A percentile compares a stretch with the other conserved stretches of the same genome.
These are phyloP conservation scores for Eupleurogrammus muticus DNA, from an alignment of 2,797 vertebrate genomes.

Conservation along the genomic window DNA sequence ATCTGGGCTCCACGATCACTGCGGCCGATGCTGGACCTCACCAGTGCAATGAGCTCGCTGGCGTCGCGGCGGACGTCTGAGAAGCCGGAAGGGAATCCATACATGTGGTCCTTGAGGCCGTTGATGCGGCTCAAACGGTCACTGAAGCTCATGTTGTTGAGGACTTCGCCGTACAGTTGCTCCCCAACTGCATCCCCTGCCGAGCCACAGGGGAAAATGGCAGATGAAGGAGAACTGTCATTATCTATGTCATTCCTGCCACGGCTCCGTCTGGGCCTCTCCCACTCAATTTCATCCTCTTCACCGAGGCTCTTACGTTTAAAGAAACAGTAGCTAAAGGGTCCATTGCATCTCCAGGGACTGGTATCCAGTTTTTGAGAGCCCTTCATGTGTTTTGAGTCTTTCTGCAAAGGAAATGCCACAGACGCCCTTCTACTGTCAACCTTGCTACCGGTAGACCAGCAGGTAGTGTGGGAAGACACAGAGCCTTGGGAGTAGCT, in stretches of 20 bases:
- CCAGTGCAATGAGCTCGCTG: slow-evolving; percentile 94
- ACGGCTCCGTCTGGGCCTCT: slow-evolving; percentile 78
- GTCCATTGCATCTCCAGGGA: slow-evolving; percentile 92
- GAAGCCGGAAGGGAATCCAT: slow-evolving; percentile 91
- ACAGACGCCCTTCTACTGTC: slow-evolving; percentile 83
- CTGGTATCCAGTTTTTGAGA: slow-evolving; percentile 89
- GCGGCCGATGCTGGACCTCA: slow-evolving; percentile 90
- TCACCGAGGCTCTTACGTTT: slow-evolving; percentile 86
- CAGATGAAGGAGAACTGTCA: slow-evolving; percentile 51
- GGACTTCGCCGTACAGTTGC: slow-evolving; percentile 83
- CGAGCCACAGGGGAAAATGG: slow-evolving; percentile 61
- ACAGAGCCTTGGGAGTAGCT: slow-evolving; percentile 93
- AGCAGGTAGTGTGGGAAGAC: slow-evolving; percentile 82
- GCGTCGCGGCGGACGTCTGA: slow-evolving; percentile 92
- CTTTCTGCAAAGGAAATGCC: slow-evolving; percentile 86
- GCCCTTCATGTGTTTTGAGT: slow-evolving; percentile 87
- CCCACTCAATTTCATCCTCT: slow-evolving; percentile 89
- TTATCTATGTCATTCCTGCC: slow-evolving; percentile 35
- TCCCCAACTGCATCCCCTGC: slow-evolving; percentile 79
- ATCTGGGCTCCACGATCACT: slow-evolving; percentile 85
- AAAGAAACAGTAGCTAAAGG: slow-evolving; percentile 96
- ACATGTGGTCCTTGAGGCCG: slow-evolving; percentile 91
- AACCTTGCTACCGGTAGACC: slow-evolving; percentile 81
- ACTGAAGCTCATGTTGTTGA: slow-evolving; percentile 90
- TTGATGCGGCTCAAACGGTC: slow-evolving; percentile 89